Base-by-base conservation (phyloP, 30 jellyfish, hydroid and myxozoan genomes). In the Cassiopea xamachana region DNA sequence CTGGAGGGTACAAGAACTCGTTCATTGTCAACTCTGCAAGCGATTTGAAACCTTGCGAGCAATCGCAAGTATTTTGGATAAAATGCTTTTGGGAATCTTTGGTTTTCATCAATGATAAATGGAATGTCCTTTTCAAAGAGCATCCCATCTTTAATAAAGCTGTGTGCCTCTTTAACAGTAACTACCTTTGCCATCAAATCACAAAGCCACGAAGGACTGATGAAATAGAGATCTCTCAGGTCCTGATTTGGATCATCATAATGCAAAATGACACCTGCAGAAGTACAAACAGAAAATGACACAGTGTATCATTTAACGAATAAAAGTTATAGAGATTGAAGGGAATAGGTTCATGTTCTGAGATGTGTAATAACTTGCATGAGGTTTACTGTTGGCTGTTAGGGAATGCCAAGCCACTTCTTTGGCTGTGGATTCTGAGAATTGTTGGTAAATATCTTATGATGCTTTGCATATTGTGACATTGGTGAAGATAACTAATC, bases 161-260 rank as follows among this genome's bases (percentile, higher is more conserved):
- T 81, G 45, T 96, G 96, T 4, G 92, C 99, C 50, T 69, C 97
- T 46, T 84, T 83, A 1, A 96, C 98, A 7, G 99, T 96, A 81
- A 96, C 97, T 44, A 96, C 84, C 70, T 92, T 85, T 1, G 98
- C 96, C 99, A 96, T 96, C 17, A 96, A 86, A 59, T 89, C 90
- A 72, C 99, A 92, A 13, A 96, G 87, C 99, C 99, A 96, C 0
- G 99, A 96, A 19, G 99, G 99, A 74, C 90, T 89, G 92, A 96
- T 87, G 85, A 96, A 96, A 77, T 87, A 91, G 89, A 96, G 58
- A 59, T 92, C 97, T 55, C 97, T 80, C 60, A 96, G 77, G 48
- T 87, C 97, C 67, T 96, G 97, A 72, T 96, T 96, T 45, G 99
- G 98, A 44, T 92, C 99, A 67, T 96, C 83, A 84, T 91, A 96